Percentiles rank a stretch among this genome's conserved stretches.
phyloP scores from a whole-genome alignment of 2,797 vertebrate species.

The Myotis vivesi region DNA sequence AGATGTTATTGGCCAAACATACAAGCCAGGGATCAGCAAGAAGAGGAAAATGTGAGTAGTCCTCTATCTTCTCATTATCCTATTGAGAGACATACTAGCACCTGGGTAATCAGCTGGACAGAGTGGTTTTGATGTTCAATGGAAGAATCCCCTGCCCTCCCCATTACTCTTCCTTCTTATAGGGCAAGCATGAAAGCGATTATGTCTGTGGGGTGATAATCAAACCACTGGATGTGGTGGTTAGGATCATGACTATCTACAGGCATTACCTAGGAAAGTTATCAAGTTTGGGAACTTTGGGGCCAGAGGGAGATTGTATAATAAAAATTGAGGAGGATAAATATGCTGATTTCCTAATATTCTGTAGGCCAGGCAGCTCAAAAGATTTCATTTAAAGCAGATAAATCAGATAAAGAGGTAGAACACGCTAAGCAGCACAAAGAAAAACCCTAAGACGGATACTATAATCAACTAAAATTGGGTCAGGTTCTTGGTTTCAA shows the following conservation, averaged over 20 bases:
- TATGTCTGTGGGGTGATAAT: background rate
- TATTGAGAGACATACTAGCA: background rate
- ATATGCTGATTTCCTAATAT: conserved; percentile 34
- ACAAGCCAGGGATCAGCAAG: background rate
- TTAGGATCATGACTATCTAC: background rate
- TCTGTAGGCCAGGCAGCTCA: background rate
- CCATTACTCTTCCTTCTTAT: background rate
- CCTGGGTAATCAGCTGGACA: background rate
- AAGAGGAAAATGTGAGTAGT: background rate
- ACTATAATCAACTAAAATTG: background rate
- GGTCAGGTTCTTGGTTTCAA: conserved; percentile 29
- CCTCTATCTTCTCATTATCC: background rate
- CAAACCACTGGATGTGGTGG: background rate
- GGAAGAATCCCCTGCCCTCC: too few species aligned
- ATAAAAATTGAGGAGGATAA: conserved; percentile 31
- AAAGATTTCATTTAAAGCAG: conserved; percentile 29
- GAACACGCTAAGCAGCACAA: background rate
- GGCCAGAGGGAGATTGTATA: background rate
- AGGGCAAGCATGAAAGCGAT: background rate
- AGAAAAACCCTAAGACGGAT: conserved; percentile 31
- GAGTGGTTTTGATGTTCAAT: background rate
- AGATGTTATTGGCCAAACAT: background rate
- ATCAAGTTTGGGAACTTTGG: background rate
- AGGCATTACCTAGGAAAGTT: background rate
- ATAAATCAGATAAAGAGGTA: conserved; percentile 32